phyloP scores from a whole-genome alignment of 2,113 vertebrate species.

The Podarcis raffonei region DNA sequence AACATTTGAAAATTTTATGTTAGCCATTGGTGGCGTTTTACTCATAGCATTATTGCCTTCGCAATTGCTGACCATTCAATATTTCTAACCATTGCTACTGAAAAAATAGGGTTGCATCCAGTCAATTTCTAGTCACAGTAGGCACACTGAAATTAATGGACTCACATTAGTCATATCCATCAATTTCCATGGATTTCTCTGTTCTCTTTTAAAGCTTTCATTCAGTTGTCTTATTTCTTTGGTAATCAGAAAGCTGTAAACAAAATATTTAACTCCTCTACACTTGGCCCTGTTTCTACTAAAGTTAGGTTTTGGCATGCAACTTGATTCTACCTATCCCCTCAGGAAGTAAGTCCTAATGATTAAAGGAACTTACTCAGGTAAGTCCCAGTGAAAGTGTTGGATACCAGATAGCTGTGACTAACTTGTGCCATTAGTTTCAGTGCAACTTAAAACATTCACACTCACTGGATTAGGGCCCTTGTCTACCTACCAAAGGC shows the following conservation, averaged over 20 bases:
- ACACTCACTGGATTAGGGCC: neutral
- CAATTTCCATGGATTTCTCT: neutral
- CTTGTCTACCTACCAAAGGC: neutral
- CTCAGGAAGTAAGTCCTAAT: no score
- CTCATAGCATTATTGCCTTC: neutral
- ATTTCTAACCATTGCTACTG: neutral
- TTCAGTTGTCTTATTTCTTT: neutral
- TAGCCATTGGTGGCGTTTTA: neutral
- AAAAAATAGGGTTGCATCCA: neutral
- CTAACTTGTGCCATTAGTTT: neutral
- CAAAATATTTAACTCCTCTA: neutral
- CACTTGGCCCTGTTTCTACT: neutral
- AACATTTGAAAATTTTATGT: neutral
- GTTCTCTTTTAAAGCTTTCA: neutral
- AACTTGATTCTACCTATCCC: neutral
- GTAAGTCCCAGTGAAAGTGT: neutral
- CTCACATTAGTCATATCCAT: neutral
- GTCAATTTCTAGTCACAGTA: no score
- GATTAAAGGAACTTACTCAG: neutral
- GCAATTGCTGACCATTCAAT: neutral
- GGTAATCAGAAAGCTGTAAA: neutral
- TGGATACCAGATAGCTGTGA: neutral
- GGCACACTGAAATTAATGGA: no score
- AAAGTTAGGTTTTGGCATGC: accelerated
- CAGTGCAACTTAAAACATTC: neutral